Evolutionary conservation across 2,113 vertebrate genomes (phyloP), one percentile per base, ranked within the genome.

Genomic region (Rhinichthys klamathensis): DNA sequence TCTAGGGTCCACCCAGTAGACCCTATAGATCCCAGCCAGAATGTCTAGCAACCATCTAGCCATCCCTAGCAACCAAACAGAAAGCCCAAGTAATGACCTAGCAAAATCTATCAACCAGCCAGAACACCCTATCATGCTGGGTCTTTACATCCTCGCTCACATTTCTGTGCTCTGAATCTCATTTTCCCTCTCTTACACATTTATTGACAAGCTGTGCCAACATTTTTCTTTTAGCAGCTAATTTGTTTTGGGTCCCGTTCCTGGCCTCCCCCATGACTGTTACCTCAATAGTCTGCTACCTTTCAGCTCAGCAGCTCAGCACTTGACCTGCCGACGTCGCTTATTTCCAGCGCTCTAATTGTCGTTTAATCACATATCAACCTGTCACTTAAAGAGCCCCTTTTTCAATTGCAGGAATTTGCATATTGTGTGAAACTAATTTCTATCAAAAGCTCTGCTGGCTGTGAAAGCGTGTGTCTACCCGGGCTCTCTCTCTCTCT

Each of bases 331-430:
- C 89, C 78, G 92, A 90, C 88, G 90, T 92, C 91, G 88, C 93
- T 91, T 91, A 92, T 93, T 94, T 94, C 93, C 94, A 93, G 91
- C 89, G 80, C 94, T 94, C 92, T 95, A 95, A 95, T 95, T 95
- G 95, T 95, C 93, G 90, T 93, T 95, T 95, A 95, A 95, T 95
- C 94, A 95, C 94, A 94, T 94, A 94, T 95, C 94, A 94, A 94
- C 93, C 92, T 95, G 95, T 95, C 95, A 95, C 92, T 95, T 95
- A 95, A 94, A 95, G 90, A 92, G 88, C 92, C 90, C 91, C 85
- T 91, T 92, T 93, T 94, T 92, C 90, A 92, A 87, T 89, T 87
- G 91, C 89, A 82, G 84, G 90, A 91, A 95, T 95, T 95, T 95
- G 94, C 95, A 95, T 95, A 95, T 93, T 91, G 93, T 93, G 93